Evolutionary conservation across 2,797 vertebrate species (phyloP).

Genomic region (Adelosebastes latens): DNA sequence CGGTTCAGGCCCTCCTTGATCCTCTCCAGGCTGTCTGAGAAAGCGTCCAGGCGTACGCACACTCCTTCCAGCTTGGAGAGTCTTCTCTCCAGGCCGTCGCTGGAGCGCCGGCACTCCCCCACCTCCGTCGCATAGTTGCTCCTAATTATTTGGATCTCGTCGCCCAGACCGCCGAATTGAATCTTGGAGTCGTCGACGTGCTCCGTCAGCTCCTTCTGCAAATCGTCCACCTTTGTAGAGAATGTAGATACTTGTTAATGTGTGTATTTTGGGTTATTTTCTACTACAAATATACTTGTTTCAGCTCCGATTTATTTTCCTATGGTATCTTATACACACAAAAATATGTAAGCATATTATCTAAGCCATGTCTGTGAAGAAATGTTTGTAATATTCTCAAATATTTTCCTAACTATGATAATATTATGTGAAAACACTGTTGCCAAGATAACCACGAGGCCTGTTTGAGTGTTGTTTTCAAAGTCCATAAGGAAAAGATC

Average conservation of each 20-base stretch:
- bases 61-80: conserved; percentile 88
- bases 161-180: conserved; percentile 76
- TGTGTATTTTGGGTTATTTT: conserved; percentile 22
- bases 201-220: conserved; percentile 83
- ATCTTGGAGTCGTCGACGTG: conserved; percentile 81
- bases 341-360: conserved; percentile 43
- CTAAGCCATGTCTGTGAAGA: conserved; percentile 7
- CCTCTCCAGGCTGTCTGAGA: conserved; percentile 85
- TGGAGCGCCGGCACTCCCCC: conserved; percentile 79
- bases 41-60: conserved; percentile 86
- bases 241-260: conserved; percentile 25
- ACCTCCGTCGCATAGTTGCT: conserved; percentile 77
- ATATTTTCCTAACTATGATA: conserved; percentile 54
- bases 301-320: conserved; percentile 28
- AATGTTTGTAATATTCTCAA: conserved; percentile 26
- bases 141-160: conserved; percentile 80
- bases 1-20: conserved; percentile 88
- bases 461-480: conserved; percentile 32
- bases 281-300: conserved; percentile 27
- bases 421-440: conserved; percentile 36
- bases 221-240: conserved; percentile 80
- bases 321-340: conserved; percentile 15
- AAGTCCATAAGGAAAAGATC: not conserved
- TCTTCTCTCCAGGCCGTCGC: conserved; percentile 84
- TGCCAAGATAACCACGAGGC: conserved; percentile 19